Evolutionary conservation across 2,797 vertebrate genomes (phyloP).

Genomic region (Takifugu rubripes): DNA sequence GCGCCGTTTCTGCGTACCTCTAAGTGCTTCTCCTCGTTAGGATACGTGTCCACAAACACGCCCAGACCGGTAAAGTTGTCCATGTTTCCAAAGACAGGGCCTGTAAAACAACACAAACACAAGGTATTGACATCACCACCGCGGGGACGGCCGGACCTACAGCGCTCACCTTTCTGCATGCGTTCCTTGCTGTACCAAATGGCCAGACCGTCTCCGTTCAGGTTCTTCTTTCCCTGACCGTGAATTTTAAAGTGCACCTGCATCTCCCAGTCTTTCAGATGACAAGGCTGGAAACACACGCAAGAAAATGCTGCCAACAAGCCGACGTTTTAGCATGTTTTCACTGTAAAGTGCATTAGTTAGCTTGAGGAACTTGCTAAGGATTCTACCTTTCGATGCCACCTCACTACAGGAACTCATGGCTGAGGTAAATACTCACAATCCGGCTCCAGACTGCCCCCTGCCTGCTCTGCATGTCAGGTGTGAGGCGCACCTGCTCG

Average conservation of each 20-base stretch:
- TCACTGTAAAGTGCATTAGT: too few relatives aligned
- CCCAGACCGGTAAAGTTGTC: constrained; percentile 95
- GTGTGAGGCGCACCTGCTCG: constrained; percentile 90
- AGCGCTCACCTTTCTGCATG: constrained; percentile 82
- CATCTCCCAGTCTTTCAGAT: constrained; percentile 93
- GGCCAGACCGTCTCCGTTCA: constrained; percentile 91
- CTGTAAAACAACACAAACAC: constrained; percentile 61
- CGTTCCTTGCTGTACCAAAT: constrained; percentile 96
- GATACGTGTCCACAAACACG: constrained; percentile 95
- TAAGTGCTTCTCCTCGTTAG: constrained; percentile 95
- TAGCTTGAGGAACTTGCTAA: too few relatives aligned
- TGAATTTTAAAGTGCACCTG: constrained; percentile 97
- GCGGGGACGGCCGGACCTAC: background rate
- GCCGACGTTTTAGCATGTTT: too few relatives aligned
- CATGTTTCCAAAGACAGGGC: constrained; percentile 94
- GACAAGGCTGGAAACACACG: constrained; percentile 81
- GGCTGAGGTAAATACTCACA: constrained; percentile 72
- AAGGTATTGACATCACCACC: background rate
- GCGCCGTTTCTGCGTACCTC: constrained; percentile 78
- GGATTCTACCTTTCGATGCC: background rate
- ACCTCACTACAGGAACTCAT: background rate
- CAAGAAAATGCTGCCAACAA: background rate
- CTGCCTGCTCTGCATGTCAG: constrained; percentile 92
- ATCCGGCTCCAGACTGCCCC: constrained; percentile 93
- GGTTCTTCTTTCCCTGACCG: constrained; percentile 94